A percentile compares a stretch with the other conserved stretches of the same genome.
Evolutionary conservation across 2,797 vertebrate genomes (phyloP).

Genomic region (Caiman crocodilus): DNA sequence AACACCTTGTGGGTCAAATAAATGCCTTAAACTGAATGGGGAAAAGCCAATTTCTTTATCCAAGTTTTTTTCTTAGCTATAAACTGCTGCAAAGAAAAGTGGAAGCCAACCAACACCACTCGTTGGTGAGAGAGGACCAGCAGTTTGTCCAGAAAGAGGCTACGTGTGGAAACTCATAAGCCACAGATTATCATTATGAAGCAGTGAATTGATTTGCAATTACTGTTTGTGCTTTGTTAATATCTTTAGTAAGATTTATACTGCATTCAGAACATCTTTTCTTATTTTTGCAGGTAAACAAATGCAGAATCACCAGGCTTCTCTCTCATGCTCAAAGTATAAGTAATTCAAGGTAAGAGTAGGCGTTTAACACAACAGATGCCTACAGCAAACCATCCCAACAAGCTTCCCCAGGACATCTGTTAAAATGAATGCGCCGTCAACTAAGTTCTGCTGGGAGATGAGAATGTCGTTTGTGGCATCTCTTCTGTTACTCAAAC

Average conservation of each 20-base stretch:
- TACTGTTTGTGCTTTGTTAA: background rate
- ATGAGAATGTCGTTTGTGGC: background rate
- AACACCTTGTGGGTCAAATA: background rate
- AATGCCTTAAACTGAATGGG: background rate
- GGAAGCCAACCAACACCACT: conserved; percentile 33
- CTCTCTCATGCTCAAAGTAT: background rate
- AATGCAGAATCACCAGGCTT: background rate
- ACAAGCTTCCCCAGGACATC: background rate
- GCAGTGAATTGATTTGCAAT: background rate
- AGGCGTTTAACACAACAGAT: background rate
- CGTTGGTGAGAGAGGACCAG: background rate
- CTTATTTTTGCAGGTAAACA: background rate
- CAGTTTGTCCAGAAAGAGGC: conserved; percentile 12
- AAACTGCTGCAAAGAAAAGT: background rate
- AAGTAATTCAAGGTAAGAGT: background rate
- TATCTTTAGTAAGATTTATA: background rate
- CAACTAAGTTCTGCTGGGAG: background rate
- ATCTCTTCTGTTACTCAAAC: background rate
- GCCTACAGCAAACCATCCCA: background rate
- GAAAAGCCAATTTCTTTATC: background rate
- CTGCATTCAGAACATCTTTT: background rate
- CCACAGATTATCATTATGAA: background rate
- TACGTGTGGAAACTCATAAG: conserved; percentile 50
- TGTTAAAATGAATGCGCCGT: background rate
- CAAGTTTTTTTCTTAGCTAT: background rate